Conservation (phyloP, 2,797 vertebrate genomes). For the Austrolebias charrua region DNA sequence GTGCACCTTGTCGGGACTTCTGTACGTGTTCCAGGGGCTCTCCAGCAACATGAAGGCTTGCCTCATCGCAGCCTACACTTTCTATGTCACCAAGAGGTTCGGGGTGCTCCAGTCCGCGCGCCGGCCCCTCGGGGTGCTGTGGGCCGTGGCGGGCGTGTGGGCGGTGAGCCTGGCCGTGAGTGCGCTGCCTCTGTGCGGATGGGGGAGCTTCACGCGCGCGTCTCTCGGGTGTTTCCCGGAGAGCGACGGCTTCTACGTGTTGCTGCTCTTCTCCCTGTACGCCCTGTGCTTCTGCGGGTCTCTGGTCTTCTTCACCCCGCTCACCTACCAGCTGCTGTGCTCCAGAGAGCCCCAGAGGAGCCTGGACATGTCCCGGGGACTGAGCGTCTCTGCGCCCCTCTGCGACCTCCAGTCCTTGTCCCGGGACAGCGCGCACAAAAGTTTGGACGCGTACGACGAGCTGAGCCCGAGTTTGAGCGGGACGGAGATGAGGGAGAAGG, state of each 20-base stretch:
- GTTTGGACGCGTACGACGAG: conserved; percentile 70
- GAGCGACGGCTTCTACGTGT: conserved; percentile 79
- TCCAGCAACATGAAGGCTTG: conserved; percentile 93
- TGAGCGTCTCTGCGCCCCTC: conserved; percentile 69
- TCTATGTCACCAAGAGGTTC: conserved; percentile 80
- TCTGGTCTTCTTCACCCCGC: conserved; percentile 82
- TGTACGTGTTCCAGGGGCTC: conserved; percentile 93
- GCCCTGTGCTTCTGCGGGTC: conserved; percentile 83
- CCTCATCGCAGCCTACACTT: conserved; percentile 89
- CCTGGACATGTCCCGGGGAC: conserved; percentile 72
- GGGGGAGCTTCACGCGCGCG: conserved; percentile 86
- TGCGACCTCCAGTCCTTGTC: conserved; percentile 73
- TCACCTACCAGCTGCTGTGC: conserved; percentile 88
- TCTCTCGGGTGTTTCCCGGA: conserved; percentile 88
- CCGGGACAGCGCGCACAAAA: conserved; percentile 76
- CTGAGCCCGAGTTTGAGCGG: conserved; percentile 66
- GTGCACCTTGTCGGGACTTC: conserved; percentile 87
- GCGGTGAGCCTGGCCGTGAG: conserved; percentile 85
- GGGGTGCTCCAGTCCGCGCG: conserved; percentile 71
- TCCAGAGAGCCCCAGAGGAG: conserved; percentile 83
- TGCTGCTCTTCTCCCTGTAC: conserved; percentile 85
- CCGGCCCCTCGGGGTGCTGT: conserved; percentile 69
- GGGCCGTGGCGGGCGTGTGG: conserved; percentile 84
- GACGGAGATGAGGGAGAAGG: conserved; percentile 58
- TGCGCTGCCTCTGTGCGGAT: conserved; percentile 87